Evolutionary conservation across 2,113 vertebrate genomes (phyloP), one percentile per base, ranked within the genome.

Genomic region (Coracopsis vasa): DNA sequence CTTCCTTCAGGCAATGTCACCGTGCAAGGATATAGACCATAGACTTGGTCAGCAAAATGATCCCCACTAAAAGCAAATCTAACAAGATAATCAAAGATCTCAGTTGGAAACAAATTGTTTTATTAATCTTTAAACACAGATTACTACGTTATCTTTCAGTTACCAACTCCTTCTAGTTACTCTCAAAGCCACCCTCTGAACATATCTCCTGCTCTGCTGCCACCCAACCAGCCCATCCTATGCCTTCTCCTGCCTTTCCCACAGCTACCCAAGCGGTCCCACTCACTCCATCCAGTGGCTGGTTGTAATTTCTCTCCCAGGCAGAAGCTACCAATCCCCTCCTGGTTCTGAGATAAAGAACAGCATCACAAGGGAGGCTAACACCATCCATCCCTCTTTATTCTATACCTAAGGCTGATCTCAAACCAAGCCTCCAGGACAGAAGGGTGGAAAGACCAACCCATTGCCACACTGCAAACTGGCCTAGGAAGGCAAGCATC

Each of bases 31-130:
- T 60, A 74, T 9, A 92, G 14, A 81, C 50, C 33, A 31, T 1
- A 74, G 69, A 44, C 47, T 92, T 51, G 77, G 72, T 95, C 91
- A 95, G 93, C 65, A 91, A 92, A 94, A 84, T 11, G 19, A 91
- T 47, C 44, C 28, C 65, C 14, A 18, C 33, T 94, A 67, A 92
- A 90, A 67, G 39, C 80, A 86, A 20, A 14, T 70, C 17, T 19
- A 89, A 54, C 2, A 58, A 88, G 60, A 56, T 72, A 89, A 91
- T 69, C 35, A 28, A 82, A 86, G 45, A 80, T 39, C n/a, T 64
- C 44, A 31, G 20, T 1, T 60, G 44, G 16, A 92, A 81, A 87
- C 21, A 60, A 77, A 53, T n/a, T 33, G 14, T 13, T 95, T 58
- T 41, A 71, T 24, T 74, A 82, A 66, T 85, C 56, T 83, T 83